Evolutionary conservation across 2,113 vertebrate genomes (phyloP).

Genomic region (Poecile atricapillus): DNA sequence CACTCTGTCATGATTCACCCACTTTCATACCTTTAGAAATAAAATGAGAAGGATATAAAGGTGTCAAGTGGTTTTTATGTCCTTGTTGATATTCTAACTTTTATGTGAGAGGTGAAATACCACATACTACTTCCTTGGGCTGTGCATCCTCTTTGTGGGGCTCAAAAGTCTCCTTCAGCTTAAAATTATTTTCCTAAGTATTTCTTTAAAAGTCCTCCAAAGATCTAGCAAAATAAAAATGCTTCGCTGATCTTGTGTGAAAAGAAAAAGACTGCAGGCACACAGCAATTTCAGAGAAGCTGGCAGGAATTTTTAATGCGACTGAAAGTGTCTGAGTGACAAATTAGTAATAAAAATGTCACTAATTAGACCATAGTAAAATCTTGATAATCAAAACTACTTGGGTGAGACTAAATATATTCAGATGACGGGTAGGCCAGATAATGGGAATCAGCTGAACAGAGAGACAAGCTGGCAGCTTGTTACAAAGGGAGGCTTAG

Average conservation of each 20-base stretch:
- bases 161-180: neutral
- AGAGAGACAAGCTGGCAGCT: slow-evolving; percentile 28
- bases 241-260: slow-evolving; percentile 40
- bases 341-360: slow-evolving; percentile 65
- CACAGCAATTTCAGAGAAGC: slow-evolving; percentile 21
- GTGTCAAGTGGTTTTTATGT: neutral
- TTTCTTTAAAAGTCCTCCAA: slow-evolving; percentile 31
- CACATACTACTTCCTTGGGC: neutral
- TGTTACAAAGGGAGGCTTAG: neutral
- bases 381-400: slow-evolving; percentile 60
- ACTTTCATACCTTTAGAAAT: neutral
- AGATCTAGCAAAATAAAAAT: slow-evolving; percentile 24
- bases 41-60: neutral
- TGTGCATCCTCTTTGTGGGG: neutral
- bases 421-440: neutral
- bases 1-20: neutral
- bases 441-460: slow-evolving; percentile 49
- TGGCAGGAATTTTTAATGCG: slow-evolving; percentile 49
- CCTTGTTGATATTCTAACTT: neutral
- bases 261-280: neutral
- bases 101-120: neutral
- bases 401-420: slow-evolving; percentile 63
- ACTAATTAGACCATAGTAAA: slow-evolving; percentile 53
- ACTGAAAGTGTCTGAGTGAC: slow-evolving; percentile 52
- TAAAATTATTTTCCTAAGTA: neutral